These are phyloP conservation scores for Ispidina lecontei DNA, from an alignment of 2,797 vertebrate species.

Conservation along the genomic window DNA sequence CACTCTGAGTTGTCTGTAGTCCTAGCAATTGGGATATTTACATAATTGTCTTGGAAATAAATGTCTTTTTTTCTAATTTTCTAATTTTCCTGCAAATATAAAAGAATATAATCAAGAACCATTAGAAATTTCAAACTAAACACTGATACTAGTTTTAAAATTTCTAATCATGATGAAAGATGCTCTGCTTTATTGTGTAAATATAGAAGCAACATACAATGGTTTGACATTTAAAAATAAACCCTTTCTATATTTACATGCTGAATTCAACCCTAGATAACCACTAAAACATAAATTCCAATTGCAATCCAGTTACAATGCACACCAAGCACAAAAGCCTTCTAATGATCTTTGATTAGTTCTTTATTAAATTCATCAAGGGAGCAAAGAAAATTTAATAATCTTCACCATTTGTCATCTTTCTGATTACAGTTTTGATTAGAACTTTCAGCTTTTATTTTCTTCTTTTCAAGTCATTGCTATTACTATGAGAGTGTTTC, in stretches of 20 bases:
- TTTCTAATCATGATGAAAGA: conserved; percentile 70
- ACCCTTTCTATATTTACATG: conserved; percentile 75
- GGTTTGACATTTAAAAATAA: conserved; percentile 77
- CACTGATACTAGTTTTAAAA: conserved; percentile 62
- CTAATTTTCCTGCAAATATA: conserved; percentile 71
- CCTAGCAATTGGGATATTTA: conserved; percentile 52
- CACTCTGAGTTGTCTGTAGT: conserved; percentile 60
- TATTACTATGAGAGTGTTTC: conserved; percentile 60
- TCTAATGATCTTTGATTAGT: conserved; percentile 99
- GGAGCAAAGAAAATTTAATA: conserved; percentile 96
- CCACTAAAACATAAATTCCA: conserved; percentile 79
- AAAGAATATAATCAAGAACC: conserved; percentile 74
- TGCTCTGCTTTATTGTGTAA: conserved; percentile 59
- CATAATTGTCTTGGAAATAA: conserved; percentile 61
- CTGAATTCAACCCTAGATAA: conserved; percentile 69
- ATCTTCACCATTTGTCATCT: conserved; percentile 93
- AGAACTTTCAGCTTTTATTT: conserved; percentile 97
- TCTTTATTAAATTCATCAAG: conserved; percentile 98
- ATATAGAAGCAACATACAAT: conserved; percentile 63
- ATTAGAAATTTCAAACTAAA: conserved; percentile 74
- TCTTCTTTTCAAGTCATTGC: conserved; percentile 78
- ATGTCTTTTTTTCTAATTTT: conserved; percentile 27
- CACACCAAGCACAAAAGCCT: conserved; percentile 93
- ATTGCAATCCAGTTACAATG: conserved; percentile 82
- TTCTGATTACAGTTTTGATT: conserved; percentile 99